phyloP scores from a whole-genome alignment of 2,888 invertebrate genomes.

The Zaprionus lineosus region DNA sequence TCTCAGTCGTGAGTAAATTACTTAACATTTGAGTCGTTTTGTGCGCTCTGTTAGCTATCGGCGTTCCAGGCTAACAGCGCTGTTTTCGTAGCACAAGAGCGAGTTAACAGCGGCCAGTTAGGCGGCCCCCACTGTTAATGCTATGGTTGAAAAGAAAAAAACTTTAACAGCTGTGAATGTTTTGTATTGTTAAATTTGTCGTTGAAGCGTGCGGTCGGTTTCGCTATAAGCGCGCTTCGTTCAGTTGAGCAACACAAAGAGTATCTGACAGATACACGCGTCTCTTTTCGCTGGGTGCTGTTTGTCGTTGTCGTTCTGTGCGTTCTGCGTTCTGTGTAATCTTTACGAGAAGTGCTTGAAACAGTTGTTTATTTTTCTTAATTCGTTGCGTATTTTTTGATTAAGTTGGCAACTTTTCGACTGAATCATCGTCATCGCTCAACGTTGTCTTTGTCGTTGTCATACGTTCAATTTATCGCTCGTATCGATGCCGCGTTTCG shows the following conservation, averaged over 20 bases:
- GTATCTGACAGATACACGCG: conserved; percentile 66
- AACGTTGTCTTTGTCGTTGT: conserved; percentile 4
- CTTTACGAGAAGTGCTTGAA: conserved; percentile 28
- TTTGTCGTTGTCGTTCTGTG: conserved; percentile 3
- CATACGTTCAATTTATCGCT: conserved; percentile 19
- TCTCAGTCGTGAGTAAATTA: conserved; percentile 11
- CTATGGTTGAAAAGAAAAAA: conserved; percentile 16
- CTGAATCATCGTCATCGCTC: conserved; percentile 41
- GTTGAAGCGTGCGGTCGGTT: conserved; percentile 54
- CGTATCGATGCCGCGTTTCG: conserved; percentile 44
- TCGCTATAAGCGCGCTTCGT: conserved; percentile 46
- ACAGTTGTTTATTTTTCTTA: conserved; percentile 28
- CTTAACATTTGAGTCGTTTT: conserved; percentile 21
- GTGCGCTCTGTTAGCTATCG: not conserved
- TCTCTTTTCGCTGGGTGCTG: conserved; percentile 23
- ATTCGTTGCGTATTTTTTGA: conserved; percentile 4
- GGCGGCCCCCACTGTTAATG: too few species aligned
- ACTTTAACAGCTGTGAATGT: conserved; percentile 57
- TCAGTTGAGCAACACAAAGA: conserved; percentile 41
- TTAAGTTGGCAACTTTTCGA: conserved; percentile 16
- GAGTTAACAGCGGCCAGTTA: not conserved
- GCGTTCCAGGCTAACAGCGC: not conserved
- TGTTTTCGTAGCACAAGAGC: conserved; percentile 36
- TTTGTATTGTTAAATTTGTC: conserved; percentile 54
- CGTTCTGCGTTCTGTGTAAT: conserved; percentile 4